Percentiles rank a stretch among this genome's conserved stretches.
Evolutionary conservation across 1,140 invertebrate species (phyloP).

Genomic region (Acromyrmex charruanus): DNA sequence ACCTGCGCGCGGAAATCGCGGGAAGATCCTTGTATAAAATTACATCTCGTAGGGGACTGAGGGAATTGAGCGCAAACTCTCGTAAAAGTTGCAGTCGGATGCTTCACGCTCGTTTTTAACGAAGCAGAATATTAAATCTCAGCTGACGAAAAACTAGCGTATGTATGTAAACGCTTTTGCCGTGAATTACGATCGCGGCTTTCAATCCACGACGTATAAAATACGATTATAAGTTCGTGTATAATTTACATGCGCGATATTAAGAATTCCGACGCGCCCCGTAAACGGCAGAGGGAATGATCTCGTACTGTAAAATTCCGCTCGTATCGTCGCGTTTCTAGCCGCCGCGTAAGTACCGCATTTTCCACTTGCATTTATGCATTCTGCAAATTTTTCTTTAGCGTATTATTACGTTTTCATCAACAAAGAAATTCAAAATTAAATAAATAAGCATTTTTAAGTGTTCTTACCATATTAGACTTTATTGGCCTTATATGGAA

Average conservation of each 20-base stretch:
- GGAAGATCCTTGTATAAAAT: constrained; percentile 28
- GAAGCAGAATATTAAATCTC: constrained; percentile 53
- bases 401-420: not conserved
- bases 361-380: not conserved
- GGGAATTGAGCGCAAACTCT: not conserved
- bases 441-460: not conserved
- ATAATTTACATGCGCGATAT: constrained; percentile 57
- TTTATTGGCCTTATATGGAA: not conserved
- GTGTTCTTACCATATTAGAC: not conserved
- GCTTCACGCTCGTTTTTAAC: constrained; percentile 38
- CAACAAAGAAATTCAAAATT: not conserved
- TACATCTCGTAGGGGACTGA: not conserved
- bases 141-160: constrained; percentile 19
- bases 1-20: not conserved
- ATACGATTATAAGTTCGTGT: constrained; percentile 41
- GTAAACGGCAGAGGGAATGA: constrained; percentile 22
- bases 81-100: constrained; percentile 39
- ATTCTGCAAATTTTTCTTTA: constrained; percentile 25
- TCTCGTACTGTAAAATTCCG: constrained; percentile 24
- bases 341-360: not conserved
- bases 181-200: constrained; percentile 43
- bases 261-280: not conserved
- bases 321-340: not conserved
- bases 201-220: constrained; percentile 42
- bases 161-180: constrained; percentile 25